Percentiles rank a stretch among this genome's conserved stretches.
Conservation (phyloP, 2,113 vertebrate species). For the Gadus chalcogrammus region DNA sequence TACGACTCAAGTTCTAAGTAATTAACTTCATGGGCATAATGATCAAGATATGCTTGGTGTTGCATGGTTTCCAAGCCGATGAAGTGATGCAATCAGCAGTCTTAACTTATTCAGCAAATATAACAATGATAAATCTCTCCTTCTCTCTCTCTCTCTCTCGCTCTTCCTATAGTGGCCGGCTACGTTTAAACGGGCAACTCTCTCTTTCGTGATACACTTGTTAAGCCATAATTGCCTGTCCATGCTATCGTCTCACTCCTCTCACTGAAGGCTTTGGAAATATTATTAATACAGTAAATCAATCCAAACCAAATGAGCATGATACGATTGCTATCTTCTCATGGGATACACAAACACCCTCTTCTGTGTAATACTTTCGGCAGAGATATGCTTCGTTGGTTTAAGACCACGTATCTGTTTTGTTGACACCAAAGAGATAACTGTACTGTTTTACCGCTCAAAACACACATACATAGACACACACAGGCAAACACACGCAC, state of each 20-base stretch:
- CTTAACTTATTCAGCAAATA: conserved; percentile 2
- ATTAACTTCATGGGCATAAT: conserved; percentile 43
- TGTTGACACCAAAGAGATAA: no score
- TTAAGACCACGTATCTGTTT: no score
- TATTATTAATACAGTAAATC: conserved; percentile 32
- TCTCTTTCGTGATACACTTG: conserved; percentile 37
- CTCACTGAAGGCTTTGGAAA: conserved; percentile 39
- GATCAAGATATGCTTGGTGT: conserved; percentile 28
- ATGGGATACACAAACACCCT: no score
- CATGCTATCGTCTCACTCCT: conserved; percentile 35
- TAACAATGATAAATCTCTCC: neutral
- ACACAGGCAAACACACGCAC: no score
- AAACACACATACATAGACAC: no score
- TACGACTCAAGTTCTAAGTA: conserved; percentile 33
- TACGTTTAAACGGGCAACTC: conserved; percentile 52
- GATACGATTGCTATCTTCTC: neutral
- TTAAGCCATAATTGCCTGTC: conserved; percentile 43
- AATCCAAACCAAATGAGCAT: conserved; percentile 28
- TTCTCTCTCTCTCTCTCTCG: conserved; percentile 1
- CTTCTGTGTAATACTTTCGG: no score
- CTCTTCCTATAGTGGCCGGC: conserved; percentile 30
- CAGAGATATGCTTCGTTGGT: no score
- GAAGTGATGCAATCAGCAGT: neutral
- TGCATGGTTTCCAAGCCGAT: conserved; percentile 12
- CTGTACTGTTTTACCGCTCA: no score